Conservation (phyloP, 2,797 vertebrate species). For the Characodon lateralis region DNA sequence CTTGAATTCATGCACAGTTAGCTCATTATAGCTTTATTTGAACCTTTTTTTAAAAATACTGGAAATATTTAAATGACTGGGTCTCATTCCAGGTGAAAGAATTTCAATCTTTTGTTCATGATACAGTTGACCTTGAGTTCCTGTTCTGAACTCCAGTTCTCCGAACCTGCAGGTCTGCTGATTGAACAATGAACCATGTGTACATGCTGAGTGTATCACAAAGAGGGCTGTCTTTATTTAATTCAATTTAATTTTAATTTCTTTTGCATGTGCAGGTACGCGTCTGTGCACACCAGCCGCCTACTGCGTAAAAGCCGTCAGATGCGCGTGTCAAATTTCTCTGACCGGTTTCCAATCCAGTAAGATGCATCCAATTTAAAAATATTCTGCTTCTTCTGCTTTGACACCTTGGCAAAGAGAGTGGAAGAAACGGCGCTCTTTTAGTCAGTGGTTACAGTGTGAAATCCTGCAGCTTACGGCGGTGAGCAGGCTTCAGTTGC, state of each 20-base stretch:
- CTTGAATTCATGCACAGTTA: slow-evolving; percentile 31
- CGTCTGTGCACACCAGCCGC: neutral
- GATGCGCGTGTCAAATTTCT: slow-evolving; percentile 42
- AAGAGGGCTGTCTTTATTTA: slow-evolving; percentile 3
- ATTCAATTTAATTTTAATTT: too few relatives aligned
- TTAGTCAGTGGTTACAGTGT: slow-evolving; percentile 72
- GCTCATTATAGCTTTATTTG: neutral
- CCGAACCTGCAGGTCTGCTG: neutral
- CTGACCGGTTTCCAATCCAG: slow-evolving; percentile 51
- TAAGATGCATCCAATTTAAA: slow-evolving; percentile 63
- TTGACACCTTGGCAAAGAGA: slow-evolving; percentile 62
- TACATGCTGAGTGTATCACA: neutral
- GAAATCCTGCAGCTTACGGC: slow-evolving; percentile 65
- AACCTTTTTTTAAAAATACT: neutral
- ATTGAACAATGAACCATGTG: slow-evolving; percentile 18
- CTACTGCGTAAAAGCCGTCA: slow-evolving; percentile 34
- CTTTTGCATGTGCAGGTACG: slow-evolving; percentile 27
- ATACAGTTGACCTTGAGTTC: slow-evolving; percentile 11
- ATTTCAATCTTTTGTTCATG: neutral
- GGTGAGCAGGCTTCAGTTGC: slow-evolving; percentile 59
- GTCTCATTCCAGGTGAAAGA: neutral
- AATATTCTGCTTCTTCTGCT: slow-evolving; percentile 69
- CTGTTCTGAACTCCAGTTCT: slow-evolving; percentile 11
- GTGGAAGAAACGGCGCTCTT: slow-evolving; percentile 69
- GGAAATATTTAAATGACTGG: neutral